Evolutionary conservation across 2,888 invertebrate genomes (phyloP), one percentile per base, ranked within the genome.

Genomic region (Lampropteryx suffumata): DNA sequence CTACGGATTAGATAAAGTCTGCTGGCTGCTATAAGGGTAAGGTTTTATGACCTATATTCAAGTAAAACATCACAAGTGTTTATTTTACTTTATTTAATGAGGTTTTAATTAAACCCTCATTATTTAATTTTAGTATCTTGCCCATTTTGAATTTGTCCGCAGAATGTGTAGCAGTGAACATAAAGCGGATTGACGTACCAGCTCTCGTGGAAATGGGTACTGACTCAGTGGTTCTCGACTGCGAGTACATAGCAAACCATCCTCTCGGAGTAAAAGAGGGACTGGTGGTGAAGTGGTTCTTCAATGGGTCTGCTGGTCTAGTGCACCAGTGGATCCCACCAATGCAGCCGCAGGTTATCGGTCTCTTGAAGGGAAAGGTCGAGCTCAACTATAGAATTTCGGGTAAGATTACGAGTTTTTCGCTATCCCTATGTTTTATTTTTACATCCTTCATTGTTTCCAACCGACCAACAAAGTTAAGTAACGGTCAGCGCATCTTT

Each of bases 261-360:
- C 63, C 82, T 0, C 52, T 54, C 0, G 73, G 65, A 1, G 70
- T 74, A 1, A 36, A 41, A n/a, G 51, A 51, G 3, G 90, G 89
- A 0, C 71, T 90, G 3, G 89, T 90, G 56, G 73, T 90, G 66
- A 90, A 90, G 67, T 90, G 90, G 90, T 90, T 90, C 71, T 89
- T 88, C 69, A 89, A 89, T 62, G 80, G 87, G 0, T 82, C 87
- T 21, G 75, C 84, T 0, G 85, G 86, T 2, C 69, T 88, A 24
- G 87, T 90, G 30, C 90, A 89, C 64, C 90, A 90, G 59, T 90
- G 90, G 90, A 90, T 90, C 61, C 90, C 90, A 6, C 88, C 90
- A 0, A 61, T 78, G 58, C 71, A 73, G 49, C 90, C 90, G 24
- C 89, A 90, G 65, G 85, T 84, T 44, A 79, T 90, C 28, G 90